These are phyloP conservation scores for Hipposideros armiger DNA, from an alignment of 2,113 vertebrate species.

Conservation along the genomic window DNA sequence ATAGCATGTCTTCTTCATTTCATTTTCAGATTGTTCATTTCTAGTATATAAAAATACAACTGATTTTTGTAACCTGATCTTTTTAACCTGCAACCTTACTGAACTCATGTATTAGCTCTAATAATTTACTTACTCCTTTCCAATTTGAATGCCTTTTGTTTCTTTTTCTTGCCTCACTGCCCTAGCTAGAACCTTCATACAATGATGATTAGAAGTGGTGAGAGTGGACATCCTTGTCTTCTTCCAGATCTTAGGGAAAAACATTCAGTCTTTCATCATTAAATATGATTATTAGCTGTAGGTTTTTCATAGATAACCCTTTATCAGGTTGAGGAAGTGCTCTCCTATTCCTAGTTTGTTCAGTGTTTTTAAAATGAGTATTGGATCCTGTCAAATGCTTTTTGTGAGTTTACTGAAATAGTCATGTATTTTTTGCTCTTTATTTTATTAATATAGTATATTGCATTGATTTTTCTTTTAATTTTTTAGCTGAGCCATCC, in stretches of 20 bases:
- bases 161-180: constrained; percentile 23
- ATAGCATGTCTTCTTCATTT: constrained; percentile 16
- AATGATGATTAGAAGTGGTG: background rate
- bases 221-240: background rate
- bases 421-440: background rate
- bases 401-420: constrained; percentile 31
- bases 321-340: background rate
- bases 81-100: constrained; percentile 6
- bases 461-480: background rate
- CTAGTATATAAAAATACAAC: background rate
- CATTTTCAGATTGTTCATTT: constrained; percentile 7
- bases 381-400: constrained; percentile 15
- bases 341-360: background rate
- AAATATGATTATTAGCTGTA: constrained; percentile 22
- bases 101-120: background rate
- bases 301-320: background rate
- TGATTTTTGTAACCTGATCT: background rate
- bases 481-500: no score
- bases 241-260: background rate
- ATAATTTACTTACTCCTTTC: constrained; percentile 46
- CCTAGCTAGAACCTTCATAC: constrained; percentile 8
- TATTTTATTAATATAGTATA: background rate
- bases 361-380: background rate
- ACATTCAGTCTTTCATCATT: constrained; percentile 6
- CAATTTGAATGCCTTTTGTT: background rate